phyloP scores from a whole-genome alignment of 2,888 invertebrate genomes.

The Nineta flava region DNA sequence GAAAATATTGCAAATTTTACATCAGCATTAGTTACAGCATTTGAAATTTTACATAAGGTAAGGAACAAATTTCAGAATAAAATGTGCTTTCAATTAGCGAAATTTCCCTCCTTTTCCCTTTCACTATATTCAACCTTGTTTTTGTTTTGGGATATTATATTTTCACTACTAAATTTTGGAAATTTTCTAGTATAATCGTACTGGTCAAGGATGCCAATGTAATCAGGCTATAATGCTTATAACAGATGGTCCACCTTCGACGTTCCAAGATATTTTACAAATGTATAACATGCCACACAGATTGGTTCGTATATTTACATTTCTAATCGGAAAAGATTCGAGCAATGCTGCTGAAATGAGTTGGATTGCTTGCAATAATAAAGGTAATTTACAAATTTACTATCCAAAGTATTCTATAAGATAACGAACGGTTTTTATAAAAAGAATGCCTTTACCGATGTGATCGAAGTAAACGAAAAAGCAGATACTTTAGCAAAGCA shows the following conservation, averaged over 20 bases:
- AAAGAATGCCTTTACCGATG: no score
- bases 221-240: conserved; percentile 98
- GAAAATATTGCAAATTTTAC: conserved; percentile 82
- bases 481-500: no score
- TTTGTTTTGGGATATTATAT: background rate
- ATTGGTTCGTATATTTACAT: conserved; percentile 92
- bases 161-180: background rate
- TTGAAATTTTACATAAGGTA: conserved; percentile 80
- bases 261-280: conserved; percentile 44
- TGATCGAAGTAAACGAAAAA: no score
- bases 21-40: conserved; percentile 79
- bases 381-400: conserved; percentile 48
- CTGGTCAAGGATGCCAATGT: conserved; percentile 78
- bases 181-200: conserved; percentile 53
- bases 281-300: conserved; percentile 85
- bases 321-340: conserved; percentile 86
- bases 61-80: conserved; percentile 12
- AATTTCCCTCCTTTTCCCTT: background rate
- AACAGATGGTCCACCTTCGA: conserved; percentile 77
- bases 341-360: conserved; percentile 71
- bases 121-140: background rate
- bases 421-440: no score
- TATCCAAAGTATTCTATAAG: conserved; percentile 6
- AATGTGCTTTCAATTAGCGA: background rate
- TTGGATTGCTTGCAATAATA: conserved; percentile 94